Conservation (phyloP, 2,797 vertebrate species). For the Gymnodraco acuticeps region DNA sequence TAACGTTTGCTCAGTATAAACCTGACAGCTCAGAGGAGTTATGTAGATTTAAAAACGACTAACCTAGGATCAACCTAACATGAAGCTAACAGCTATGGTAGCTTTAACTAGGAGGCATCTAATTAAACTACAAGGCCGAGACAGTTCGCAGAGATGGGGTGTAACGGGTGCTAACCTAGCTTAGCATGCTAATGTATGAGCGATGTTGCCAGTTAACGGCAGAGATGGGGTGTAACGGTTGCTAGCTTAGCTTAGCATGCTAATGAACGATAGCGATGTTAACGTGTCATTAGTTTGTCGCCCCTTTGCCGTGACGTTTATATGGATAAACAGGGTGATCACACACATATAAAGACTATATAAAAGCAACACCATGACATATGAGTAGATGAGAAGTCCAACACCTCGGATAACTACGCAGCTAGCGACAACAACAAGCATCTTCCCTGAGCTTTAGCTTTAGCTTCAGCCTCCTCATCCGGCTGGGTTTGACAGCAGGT, state of each 20-base stretch:
- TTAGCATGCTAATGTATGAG: slow-evolving; percentile 4
- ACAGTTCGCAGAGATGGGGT: slow-evolving; percentile 4
- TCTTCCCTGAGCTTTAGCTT: slow-evolving; percentile 27
- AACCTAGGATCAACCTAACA: neutral
- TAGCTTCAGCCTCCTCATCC: slow-evolving; percentile 33
- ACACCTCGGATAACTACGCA: slow-evolving; percentile 62
- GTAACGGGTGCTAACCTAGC: slow-evolving; percentile 33
- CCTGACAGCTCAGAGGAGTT: neutral
- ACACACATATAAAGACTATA: too few species aligned
- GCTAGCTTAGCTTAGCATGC: slow-evolving; percentile 39
- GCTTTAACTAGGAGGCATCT: neutral
- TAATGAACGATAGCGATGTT: neutral
- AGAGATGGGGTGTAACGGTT: slow-evolving; percentile 2
- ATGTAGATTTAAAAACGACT: rapidly evolving
- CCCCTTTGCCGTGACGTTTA: neutral
- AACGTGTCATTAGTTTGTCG: neutral
- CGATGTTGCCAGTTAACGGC: neutral
- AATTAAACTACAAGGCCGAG: slow-evolving; percentile 34
- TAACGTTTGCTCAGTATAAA: neutral
- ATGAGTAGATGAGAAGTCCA: slow-evolving; percentile 8
- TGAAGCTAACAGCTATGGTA: neutral
- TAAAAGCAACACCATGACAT: neutral
- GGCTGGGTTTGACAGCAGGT: slow-evolving; percentile 58
- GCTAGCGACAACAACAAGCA: slow-evolving; percentile 58
- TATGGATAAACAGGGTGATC: rapidly evolving